phyloP scores from a whole-genome alignment of 1,140 invertebrate species.

The Scaptomyza pallida region DNA sequence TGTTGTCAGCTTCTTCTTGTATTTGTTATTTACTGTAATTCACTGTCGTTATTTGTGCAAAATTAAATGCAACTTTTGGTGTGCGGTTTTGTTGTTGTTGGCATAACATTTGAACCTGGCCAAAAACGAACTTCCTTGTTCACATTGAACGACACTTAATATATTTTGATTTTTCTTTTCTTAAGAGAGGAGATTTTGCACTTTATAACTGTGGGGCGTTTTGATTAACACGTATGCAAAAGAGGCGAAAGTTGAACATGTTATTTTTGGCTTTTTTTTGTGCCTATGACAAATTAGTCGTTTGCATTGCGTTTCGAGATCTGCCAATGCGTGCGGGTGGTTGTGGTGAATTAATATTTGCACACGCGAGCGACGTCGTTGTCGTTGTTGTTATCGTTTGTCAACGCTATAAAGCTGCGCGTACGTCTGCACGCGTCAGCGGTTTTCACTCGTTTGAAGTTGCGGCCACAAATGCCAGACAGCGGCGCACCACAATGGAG shows the following conservation, averaged over 20 bases:
- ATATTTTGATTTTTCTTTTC: neutral
- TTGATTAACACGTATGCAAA: conserved; percentile 68
- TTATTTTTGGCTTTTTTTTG: conserved; percentile 30
- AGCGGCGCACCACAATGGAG: conserved; percentile 23
- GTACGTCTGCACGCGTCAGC: conserved; percentile 72
- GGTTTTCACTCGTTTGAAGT: conserved; percentile 73
- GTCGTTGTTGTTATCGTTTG: conserved; percentile 11
- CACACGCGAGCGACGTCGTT: conserved; percentile 48
- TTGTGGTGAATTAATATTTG: conserved; percentile 25
- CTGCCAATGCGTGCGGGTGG: neutral
- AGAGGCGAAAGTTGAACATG: conserved; percentile 67
- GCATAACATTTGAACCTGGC: conserved; percentile 71
- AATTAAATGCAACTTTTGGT: conserved; percentile 60
- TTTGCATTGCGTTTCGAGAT: conserved; percentile 38
- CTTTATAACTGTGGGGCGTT: conserved; percentile 12
- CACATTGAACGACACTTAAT: conserved; percentile 23
- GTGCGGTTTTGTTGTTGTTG: conserved; percentile 25
- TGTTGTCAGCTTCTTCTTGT: conserved; percentile 21
- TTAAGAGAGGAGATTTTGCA: conserved; percentile 28
- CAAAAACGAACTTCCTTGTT: conserved; percentile 62
- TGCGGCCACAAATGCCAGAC: conserved; percentile 31
- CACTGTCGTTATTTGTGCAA: conserved; percentile 57
- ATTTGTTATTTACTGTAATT: conserved; percentile 50
- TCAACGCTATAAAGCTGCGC: conserved; percentile 48
- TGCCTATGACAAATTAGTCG: conserved; percentile 53